Evolutionary conservation across 2,113 vertebrate species (phyloP).

Genomic region (Caranx melampygus): DNA sequence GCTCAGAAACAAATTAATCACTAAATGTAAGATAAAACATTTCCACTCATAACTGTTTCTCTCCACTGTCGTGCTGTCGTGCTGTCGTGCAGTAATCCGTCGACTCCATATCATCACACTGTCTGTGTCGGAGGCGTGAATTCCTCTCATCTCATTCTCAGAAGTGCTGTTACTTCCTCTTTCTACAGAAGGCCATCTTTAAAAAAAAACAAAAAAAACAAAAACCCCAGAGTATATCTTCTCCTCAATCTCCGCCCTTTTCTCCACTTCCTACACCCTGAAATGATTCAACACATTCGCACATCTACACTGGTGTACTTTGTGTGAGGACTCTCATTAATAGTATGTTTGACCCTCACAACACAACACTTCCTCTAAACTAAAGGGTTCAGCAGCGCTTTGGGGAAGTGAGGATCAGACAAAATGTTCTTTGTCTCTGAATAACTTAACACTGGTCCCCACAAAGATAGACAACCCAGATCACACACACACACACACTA

Average conservation of each 20-base stretch:
- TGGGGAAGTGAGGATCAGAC: not conserved
- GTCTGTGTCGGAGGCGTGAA: accelerated
- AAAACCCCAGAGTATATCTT: not conserved
- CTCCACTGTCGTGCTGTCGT: too few relatives aligned
- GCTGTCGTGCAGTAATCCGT: accelerated
- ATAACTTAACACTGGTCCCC: not conserved
- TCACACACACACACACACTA: not conserved
- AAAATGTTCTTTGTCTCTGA: not conserved
- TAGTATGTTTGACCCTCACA: too few relatives aligned
- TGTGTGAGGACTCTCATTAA: not conserved
- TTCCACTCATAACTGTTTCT: not conserved
- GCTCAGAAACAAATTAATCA: not conserved
- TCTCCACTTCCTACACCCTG: not conserved
- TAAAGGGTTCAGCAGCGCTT: not conserved
- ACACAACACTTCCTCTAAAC: too few relatives aligned
- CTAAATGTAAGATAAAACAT: not conserved
- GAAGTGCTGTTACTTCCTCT: not conserved
- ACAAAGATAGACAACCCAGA: not conserved
- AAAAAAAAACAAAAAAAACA: too few relatives aligned
- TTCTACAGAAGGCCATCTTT: slow-evolving; percentile 19
- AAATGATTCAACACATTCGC: slow-evolving; percentile 12
- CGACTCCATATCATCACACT: not conserved
- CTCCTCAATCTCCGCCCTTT: not conserved
- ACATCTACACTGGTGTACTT: not conserved
- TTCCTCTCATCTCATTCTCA: not conserved